These are phyloP conservation scores for Epinephelus awoara DNA, from an alignment of 2,797 vertebrate genomes.

Conservation along the genomic window DNA sequence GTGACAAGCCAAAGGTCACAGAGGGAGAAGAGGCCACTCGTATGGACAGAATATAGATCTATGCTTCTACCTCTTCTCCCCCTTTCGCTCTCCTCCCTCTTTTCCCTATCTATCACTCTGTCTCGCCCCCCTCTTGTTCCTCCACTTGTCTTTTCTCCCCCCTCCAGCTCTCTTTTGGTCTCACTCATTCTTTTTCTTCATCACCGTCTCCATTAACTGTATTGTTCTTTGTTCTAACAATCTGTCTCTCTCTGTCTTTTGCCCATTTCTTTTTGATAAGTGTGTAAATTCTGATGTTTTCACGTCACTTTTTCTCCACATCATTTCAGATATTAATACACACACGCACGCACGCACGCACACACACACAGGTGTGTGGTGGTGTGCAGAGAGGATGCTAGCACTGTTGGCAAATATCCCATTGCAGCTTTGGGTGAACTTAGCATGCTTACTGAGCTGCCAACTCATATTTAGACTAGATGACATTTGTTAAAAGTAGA, in stretches of 20 bases:
- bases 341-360: constrained; percentile 23
- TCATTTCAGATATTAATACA: background rate
- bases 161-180: constrained; percentile 10
- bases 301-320: background rate
- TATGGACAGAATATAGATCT: constrained; percentile 86
- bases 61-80: constrained; percentile 66
- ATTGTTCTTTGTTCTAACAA: background rate
- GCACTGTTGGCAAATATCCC: constrained; percentile 29
- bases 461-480: constrained; percentile 50
- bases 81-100: constrained; percentile 42
- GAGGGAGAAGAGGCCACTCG: constrained; percentile 78
- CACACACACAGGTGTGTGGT: constrained; percentile 2
- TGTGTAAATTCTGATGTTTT: background rate
- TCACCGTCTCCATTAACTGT: constrained; percentile 5
- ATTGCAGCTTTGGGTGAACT: constrained; percentile 43
- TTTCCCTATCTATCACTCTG: constrained; percentile 73
- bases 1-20: constrained; percentile 89
- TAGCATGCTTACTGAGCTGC: constrained; percentile 45
- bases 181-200: constrained; percentile 32
- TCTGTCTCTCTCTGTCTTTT: constrained; percentile 1
- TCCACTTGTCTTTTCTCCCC: constrained; percentile 36
- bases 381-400: constrained; percentile 19
- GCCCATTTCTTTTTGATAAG: background rate
- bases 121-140: constrained; percentile 41
- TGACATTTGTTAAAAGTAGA: constrained; percentile 35